Evolutionary conservation across 2,888 invertebrate genomes (phyloP), one percentile per base, ranked within the genome.

Genomic region (Dasypolia templi): DNA sequence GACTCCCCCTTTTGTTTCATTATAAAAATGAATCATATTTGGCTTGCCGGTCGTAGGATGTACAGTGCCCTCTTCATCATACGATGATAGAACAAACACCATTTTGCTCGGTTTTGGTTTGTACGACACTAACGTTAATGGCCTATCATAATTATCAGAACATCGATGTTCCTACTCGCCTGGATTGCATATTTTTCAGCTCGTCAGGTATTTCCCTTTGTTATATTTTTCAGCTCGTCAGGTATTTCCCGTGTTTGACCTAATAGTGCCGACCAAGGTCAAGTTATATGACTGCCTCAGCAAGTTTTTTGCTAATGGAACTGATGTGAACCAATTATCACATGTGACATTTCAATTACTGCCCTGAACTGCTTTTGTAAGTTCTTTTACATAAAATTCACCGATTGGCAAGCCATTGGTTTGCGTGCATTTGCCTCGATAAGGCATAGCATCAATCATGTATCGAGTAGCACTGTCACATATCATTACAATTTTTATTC

Each of bases 161-260:
- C 55, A 55, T 55, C 17, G 55, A 55, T 55, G 55, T 55, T 55
- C 26, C 55, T 55, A 29, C 55, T 17, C 55, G 53, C 53, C 26
- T 55, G 55, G 14, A 29, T 29, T 17, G 55, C 29, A 55, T 55
- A 5, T 86, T 86, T 72, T 86, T 86, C 59, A 87, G n/a, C 67
- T 87, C 81, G 61, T 84, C 82, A 19, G 85, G 86, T 35, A 92
- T 92, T 75, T 92, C 89, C 59, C 83, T n/a, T 64, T 76, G n/a
- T n/a, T n/a, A n/a, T n/a, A n/a, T n/a, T n/a, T n/a, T n/a, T n/a
- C n/a, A n/a, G n/a, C n/a, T n/a, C n/a, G n/a, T n/a, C n/a, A n/a
- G n/a, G n/a, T n/a, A n/a, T n/a, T n/a, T n/a, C n/a, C n/a, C n/a
- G n/a, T 76, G n/a, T 76, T 76, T 2, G 68, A 68, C n/a, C 72